These are phyloP conservation scores for Cotesia typhae DNA, from an alignment of 1,140 invertebrate species.

Conservation along the genomic window DNA sequence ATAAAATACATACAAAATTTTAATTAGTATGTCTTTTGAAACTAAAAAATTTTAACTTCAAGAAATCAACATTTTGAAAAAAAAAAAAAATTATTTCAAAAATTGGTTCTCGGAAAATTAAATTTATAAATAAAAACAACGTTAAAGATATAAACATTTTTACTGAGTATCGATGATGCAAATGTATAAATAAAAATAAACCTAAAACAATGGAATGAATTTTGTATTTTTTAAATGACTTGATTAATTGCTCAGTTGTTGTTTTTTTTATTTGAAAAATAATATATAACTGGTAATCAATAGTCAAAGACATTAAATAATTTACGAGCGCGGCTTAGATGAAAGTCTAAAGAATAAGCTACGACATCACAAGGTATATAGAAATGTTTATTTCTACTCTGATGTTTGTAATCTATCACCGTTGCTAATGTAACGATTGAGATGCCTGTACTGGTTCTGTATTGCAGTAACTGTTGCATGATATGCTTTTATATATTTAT, in stretches of 20 bases:
- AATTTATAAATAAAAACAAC: too few relatives aligned
- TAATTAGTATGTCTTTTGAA: too few relatives aligned
- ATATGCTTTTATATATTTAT: too few relatives aligned
- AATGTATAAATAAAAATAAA: too few relatives aligned
- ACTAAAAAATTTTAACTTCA: too few relatives aligned
- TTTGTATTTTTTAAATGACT: background rate
- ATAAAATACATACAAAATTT: too few relatives aligned
- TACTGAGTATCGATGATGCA: too few relatives aligned
- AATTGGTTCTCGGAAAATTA: too few relatives aligned
- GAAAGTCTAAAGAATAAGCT: constrained; percentile 6
- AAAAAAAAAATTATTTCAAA: too few relatives aligned
- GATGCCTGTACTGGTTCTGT: background rate
- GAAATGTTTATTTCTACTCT: background rate
- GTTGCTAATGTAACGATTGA: constrained; percentile 2
- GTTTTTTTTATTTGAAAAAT: background rate
- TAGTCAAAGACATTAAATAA: constrained; percentile 7
- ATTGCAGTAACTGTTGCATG: background rate
- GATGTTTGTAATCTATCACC: constrained; percentile 8
- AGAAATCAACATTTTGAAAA: too few relatives aligned
- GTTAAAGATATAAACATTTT: too few relatives aligned
- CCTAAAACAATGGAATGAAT: too few relatives aligned
- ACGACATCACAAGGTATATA: constrained; percentile 5
- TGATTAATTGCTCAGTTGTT: background rate
- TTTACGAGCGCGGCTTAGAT: constrained; percentile 12
- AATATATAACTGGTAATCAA: constrained; percentile 1